Evolutionary conservation across 1,140 invertebrate species (phyloP), one percentile per base, ranked within the genome.

Genomic region (Drosophila bocki): DNA sequence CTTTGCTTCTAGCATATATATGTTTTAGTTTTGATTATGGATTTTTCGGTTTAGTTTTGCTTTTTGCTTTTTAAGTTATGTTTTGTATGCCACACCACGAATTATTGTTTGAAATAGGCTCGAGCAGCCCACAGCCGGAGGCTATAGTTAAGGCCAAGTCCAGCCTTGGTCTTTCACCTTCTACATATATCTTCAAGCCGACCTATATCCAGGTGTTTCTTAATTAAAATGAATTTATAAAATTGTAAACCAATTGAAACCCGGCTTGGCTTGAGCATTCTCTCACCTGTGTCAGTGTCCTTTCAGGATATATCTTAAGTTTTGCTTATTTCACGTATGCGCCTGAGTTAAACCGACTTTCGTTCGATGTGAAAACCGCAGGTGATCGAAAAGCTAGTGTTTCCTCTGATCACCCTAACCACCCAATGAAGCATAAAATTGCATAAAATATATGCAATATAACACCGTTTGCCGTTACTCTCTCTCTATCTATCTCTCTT

Each of bases 31-130:
- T 56, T 32, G 33, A 71, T 65, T 67, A 29, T 69, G 29, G 39
- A 57, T 63, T 80, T 54, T 26, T 54, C 4, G 33, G 32, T 22
- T 54, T 7, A 26, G 26, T 77, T 77, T 72, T 56, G 32, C 39
- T 29, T 50, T 59, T 26, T 41, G 22, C 1, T 9, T 22, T 61
- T 59, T 42, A 9, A 12, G 29, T 53, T 72, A 33, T 8, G 41
- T 45, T 69, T 2, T 45, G 48, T 74, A 60, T 61, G 75, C 80
- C 82, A 86, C 84, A 86, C 83, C 84, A 86, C 83, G 80, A 86
- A 86, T 77, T 77, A 77, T 77, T 77, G 75, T 77, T 77, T 77
- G 39, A 74, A 60, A 64, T 76, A 19, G 35, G 29, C n/a, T 56
- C 42, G 54, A 58, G 62, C 54, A 59, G 59, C 44, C 32, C 47